Evolutionary conservation across 2,113 vertebrate genomes (phyloP).

Genomic region (Syrmaticus mikado): DNA sequence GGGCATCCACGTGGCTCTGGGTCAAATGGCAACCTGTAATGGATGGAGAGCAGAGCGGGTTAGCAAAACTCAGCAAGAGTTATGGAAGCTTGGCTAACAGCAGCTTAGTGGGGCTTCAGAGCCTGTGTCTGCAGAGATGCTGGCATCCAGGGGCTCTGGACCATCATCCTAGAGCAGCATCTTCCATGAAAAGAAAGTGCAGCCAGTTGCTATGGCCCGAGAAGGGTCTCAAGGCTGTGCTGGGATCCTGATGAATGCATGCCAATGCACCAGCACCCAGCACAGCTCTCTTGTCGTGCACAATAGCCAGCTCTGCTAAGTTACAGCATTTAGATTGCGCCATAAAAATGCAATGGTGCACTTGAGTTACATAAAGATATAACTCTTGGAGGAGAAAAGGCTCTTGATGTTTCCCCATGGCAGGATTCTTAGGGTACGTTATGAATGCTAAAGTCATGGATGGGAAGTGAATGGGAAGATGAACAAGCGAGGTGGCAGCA

Average conservation of each 20-base stretch:
- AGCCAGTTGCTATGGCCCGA: background rate
- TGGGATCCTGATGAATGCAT: background rate
- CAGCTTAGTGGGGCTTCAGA: background rate
- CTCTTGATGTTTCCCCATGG: background rate
- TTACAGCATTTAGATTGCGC: background rate
- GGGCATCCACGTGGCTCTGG: rapidly evolving
- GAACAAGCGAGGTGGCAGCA: background rate
- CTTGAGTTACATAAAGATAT: conserved; percentile 9
- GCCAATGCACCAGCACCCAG: background rate
- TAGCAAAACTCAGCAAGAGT: background rate
- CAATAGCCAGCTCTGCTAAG: background rate
- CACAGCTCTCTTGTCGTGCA: background rate
- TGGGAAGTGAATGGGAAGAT: background rate
- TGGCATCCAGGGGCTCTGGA: rapidly evolving
- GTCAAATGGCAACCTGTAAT: background rate
- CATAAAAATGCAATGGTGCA: conserved; percentile 17
- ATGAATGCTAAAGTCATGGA: background rate
- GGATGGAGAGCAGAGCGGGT: background rate
- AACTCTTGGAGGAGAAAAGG: background rate
- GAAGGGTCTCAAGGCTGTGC: rapidly evolving
- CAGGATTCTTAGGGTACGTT: background rate
- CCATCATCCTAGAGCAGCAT: background rate
- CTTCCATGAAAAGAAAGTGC: background rate
- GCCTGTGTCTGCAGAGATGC: background rate
- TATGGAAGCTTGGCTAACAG: background rate